Evolutionary conservation across 1,140 invertebrate species (phyloP), one percentile per base, ranked within the genome.

Genomic region (Aethina tumida): DNA sequence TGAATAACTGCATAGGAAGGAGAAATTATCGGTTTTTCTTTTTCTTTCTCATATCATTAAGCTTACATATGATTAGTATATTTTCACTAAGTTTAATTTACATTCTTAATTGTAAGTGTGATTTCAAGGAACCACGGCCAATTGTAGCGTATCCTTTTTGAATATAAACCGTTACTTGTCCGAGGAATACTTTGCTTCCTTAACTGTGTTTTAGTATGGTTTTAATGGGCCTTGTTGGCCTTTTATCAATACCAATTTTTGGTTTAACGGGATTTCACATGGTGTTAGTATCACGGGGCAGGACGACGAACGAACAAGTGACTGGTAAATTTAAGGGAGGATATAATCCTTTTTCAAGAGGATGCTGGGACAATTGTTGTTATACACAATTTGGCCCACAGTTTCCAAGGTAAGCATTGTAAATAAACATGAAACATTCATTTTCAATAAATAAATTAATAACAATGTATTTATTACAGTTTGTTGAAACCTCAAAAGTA

Each of bases 251-350:
- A 61, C 97, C 97, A 44, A 95, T 99, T 48, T 84, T 94, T 66
- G 96, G 95, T 49, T 70, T 99, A 47, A 97, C 94, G 39, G 88
- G 88, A 33, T 99, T 99, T 68, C 96, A 99, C 65, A 83, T 97
- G 68, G 82, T 98, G 47, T 72, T 99, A 40, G 92, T 99, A 25
- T 87, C 90, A 9, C 73, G 92, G 53, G 97, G 96, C n/a, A 75
- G 95, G 39, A 99, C 97, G n/a, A 99, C 97, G 39, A 99, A 99
- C 70, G 97, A 99, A 69, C 96, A 99, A 74, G 93, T 98, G 19
- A 97, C 95, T 3, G 93, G 92, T 24, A 97, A 97, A 72, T 97
- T 97, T 70, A 89, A 91, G 61, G 90, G 90, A 33, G 92, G 91
- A 15, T 92, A 89, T 62, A 97, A 97, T 76, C 94, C 94, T 35